Evolutionary conservation across 1,140 invertebrate genomes (phyloP).

Genomic region (Phymastichus coffea): DNA sequence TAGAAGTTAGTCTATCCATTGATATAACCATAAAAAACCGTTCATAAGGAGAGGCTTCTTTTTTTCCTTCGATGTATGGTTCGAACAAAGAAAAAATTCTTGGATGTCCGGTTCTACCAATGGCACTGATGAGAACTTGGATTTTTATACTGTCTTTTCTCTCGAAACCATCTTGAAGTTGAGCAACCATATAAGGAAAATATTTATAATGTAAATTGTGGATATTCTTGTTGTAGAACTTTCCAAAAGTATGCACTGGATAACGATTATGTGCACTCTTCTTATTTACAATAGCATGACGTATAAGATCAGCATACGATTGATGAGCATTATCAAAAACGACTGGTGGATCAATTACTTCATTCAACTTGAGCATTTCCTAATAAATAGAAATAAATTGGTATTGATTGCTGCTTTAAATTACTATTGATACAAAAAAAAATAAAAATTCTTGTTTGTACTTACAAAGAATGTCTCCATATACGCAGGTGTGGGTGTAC

Average conservation of each 20-base stretch:
- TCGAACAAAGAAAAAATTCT: slow-evolving; percentile 62
- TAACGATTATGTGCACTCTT: slow-evolving; percentile 61
- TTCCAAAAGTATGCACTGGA: slow-evolving; percentile 64
- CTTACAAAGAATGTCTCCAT: slow-evolving; percentile 59
- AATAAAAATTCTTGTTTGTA: too few species aligned
- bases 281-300: slow-evolving; percentile 60
- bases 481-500: slow-evolving; percentile 63
- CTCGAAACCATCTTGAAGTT: slow-evolving; percentile 58
- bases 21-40: slow-evolving; percentile 61
- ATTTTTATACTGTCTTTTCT: slow-evolving; percentile 57
- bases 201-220: slow-evolving; percentile 57
- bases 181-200: slow-evolving; percentile 59
- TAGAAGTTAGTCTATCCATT: slow-evolving; percentile 55
- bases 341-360: slow-evolving; percentile 51
- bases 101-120: slow-evolving; percentile 64
- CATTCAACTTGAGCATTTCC: slow-evolving; percentile 53
- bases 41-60: slow-evolving; percentile 59
- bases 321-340: slow-evolving; percentile 60
- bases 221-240: slow-evolving; percentile 54
- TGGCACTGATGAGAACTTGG: slow-evolving; percentile 62
- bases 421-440: too few species aligned
- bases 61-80: slow-evolving; percentile 67
- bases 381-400: slow-evolving; percentile 33
- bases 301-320: slow-evolving; percentile 61
- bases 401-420: too few species aligned